Conservation (phyloP, 2,888 invertebrate species). For the Cacoxenus indagator region DNA sequence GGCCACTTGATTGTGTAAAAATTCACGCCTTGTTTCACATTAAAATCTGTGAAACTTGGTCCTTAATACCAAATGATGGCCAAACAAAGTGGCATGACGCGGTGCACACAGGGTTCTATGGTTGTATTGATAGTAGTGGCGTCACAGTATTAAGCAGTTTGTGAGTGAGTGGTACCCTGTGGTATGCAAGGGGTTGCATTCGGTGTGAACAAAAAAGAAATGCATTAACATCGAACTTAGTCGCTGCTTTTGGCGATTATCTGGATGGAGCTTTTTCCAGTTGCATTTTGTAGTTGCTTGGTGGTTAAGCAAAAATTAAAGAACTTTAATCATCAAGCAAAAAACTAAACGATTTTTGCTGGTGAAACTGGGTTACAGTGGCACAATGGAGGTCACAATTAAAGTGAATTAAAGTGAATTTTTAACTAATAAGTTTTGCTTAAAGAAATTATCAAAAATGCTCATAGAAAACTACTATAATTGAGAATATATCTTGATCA, state of each 20-base stretch:
- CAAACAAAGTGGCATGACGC: not conserved
- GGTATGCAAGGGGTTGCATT: not conserved
- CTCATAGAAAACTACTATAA: no score
- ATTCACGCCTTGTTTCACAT: conserved; percentile 20
- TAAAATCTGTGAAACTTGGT: conserved; percentile 15
- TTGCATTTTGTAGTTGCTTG: not conserved
- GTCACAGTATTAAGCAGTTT: not conserved
- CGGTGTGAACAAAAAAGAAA: not conserved
- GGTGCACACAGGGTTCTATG: not conserved
- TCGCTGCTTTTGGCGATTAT: not conserved
- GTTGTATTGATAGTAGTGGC: not conserved
- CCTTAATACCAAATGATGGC: not conserved
- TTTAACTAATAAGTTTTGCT: no score
- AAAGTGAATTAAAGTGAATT: no score
- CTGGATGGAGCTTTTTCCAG: not conserved
- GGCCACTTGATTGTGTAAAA: conserved; percentile 20
- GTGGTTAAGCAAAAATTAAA: not conserved
- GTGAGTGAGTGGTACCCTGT: not conserved
- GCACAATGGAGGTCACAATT: not conserved
- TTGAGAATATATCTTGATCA: no score
- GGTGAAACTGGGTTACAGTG: not conserved
- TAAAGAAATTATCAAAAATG: no score
- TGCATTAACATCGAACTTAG: conserved; percentile 15
- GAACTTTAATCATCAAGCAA: not conserved
- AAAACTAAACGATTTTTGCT: not conserved